Conservation (phyloP, 2,797 vertebrate species). For the Karalla daura region DNA sequence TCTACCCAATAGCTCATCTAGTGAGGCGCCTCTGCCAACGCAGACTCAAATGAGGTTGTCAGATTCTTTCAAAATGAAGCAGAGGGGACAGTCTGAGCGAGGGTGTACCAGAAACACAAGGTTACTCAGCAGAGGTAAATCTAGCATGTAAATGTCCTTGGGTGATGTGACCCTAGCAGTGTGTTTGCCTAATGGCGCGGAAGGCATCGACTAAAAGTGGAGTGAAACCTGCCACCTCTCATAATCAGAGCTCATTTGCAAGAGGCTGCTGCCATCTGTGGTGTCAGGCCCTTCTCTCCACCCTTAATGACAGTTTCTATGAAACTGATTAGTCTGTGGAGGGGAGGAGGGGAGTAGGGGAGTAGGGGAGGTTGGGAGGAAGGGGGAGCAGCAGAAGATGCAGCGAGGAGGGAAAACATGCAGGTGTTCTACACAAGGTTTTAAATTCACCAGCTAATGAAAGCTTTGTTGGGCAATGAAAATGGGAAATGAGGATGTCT, state of each 20-base stretch:
- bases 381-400: no score
- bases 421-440: constrained; percentile 67
- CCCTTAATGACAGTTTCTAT: constrained; percentile 74
- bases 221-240: constrained; percentile 77
- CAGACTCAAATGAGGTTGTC: constrained; percentile 62
- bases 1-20: constrained; percentile 45
- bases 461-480: constrained; percentile 34
- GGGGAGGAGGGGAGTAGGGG: constrained; percentile 18
- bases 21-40: constrained; percentile 47
- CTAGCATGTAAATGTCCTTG: constrained; percentile 70
- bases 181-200: constrained; percentile 71
- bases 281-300: constrained; percentile 62
- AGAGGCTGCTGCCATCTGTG: constrained; percentile 78
- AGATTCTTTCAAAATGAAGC: constrained; percentile 48
- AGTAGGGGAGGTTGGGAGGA: no score
- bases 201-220: constrained; percentile 60
- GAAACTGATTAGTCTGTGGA: constrained; percentile 67
- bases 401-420: constrained; percentile 23
- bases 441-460: constrained; percentile 50
- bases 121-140: constrained; percentile 62
- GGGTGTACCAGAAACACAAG: constrained; percentile 54
- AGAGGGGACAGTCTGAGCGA: constrained; percentile 31
- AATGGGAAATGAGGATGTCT: constrained; percentile 47
- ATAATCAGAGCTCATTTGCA: constrained; percentile 80
- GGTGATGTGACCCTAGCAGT: constrained; percentile 60